Evolutionary conservation across 2,113 vertebrate species (phyloP).

Genomic region (Australoheros scitulus): DNA sequence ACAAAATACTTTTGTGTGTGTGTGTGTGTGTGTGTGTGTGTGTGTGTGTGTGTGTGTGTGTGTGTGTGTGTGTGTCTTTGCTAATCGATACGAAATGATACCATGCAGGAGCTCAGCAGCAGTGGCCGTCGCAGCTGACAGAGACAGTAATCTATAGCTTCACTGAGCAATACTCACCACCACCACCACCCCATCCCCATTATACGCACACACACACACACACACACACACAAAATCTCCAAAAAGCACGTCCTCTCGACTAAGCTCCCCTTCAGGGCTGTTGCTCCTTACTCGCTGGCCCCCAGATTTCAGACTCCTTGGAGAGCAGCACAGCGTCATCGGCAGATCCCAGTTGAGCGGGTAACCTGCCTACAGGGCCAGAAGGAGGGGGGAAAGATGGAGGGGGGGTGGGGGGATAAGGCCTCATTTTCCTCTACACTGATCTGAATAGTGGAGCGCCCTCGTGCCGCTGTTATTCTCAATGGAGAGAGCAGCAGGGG

Average conservation of each 20-base stretch:
- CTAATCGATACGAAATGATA: conserved; percentile 77
- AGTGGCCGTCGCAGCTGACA: conserved; percentile 71
- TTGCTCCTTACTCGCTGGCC: conserved; percentile 33
- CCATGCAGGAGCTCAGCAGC: conserved; percentile 71
- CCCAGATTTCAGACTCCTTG: conserved; percentile 52
- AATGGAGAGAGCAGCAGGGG: conserved; percentile 40
- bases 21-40: conserved; percentile 56
- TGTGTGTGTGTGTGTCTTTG: conserved; percentile 21
- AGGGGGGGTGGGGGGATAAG: conserved; percentile 4
- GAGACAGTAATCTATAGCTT: conserved; percentile 73
- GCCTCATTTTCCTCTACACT: conserved; percentile 48
- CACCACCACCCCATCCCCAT: conserved; percentile 7
- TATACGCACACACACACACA: too few species aligned
- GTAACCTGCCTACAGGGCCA: conserved; percentile 49
- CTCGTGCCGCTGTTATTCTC: conserved; percentile 39
- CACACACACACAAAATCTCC: conserved; percentile 20
- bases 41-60: conserved; percentile 42
- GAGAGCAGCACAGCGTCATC: conserved; percentile 56
- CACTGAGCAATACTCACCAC: conserved; percentile 63
- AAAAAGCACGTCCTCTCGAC: conserved; percentile 18
- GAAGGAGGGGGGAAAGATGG: conserved; percentile 2
- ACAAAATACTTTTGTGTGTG: conserved; percentile 57
- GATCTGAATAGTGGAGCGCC: conserved; percentile 52
- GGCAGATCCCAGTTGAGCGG: conserved; percentile 25
- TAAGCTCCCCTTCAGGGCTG: conserved; percentile 61